Conservation (phyloP, 2,113 vertebrate species). For the Corythornis madagascariensis region DNA sequence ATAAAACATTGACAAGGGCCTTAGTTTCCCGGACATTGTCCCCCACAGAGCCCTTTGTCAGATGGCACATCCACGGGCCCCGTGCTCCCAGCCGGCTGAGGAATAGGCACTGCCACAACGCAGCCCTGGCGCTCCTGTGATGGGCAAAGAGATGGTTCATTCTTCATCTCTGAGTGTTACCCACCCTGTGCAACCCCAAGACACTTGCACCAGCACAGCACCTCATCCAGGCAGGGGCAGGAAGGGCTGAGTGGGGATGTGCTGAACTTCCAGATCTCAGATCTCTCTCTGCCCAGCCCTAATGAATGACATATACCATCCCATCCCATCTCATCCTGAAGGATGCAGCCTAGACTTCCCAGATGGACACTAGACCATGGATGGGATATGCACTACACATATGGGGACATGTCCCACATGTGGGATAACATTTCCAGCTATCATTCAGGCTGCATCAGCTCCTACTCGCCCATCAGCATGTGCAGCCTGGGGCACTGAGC, state of each 20-base stretch:
- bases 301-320: neutral
- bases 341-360: neutral
- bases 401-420: accelerated
- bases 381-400: accelerated
- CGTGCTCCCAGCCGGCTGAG: neutral
- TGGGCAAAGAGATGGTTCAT: neutral
- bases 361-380: accelerated
- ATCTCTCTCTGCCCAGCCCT: neutral
- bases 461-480: accelerated
- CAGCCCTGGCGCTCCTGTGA: neutral
- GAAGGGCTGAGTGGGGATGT: neutral
- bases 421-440: neutral
- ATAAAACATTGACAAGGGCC: slow-evolving; percentile 66
- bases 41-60: slow-evolving; percentile 1
- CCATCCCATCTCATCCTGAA: accelerated
- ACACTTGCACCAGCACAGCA: too few relatives aligned
- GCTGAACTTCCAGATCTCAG: neutral
- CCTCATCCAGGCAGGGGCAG: neutral
- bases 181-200: neutral
- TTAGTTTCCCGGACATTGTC: neutral
- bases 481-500: neutral
- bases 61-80: neutral
- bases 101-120: accelerated
- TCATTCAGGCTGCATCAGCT: neutral
- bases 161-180: accelerated